Evolutionary conservation across 2,888 invertebrate species (phyloP).

Genomic region (Drosophila colorata): DNA sequence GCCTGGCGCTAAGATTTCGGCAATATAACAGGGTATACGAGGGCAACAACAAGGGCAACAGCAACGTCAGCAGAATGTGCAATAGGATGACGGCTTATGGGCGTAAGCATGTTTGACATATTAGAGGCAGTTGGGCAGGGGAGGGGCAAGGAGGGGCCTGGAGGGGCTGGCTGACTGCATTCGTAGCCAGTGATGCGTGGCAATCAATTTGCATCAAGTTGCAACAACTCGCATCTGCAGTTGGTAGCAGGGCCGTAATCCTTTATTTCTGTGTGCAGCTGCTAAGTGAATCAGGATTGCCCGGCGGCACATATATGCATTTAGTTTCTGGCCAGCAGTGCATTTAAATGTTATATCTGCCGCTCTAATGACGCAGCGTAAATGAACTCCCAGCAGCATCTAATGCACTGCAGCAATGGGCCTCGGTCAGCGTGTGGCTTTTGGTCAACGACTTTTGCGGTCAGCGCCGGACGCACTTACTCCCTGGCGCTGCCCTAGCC

Average conservation of each 20-base stretch:
- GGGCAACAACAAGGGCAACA: constrained; percentile 8
- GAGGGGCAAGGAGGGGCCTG: constrained; percentile 34
- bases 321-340: constrained; percentile 41
- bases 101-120: constrained; percentile 78
- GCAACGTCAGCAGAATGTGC: constrained; percentile 30
- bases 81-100: constrained; percentile 75
- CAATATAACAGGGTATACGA: constrained; percentile 26
- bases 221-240: constrained; percentile 30
- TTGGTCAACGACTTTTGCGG: constrained; percentile 67
- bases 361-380: constrained; percentile 72
- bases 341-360: constrained; percentile 51
- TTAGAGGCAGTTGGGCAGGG: too few species aligned
- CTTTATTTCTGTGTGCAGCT: constrained; percentile 28
- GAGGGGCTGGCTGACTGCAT: constrained; percentile 29
- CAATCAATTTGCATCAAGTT: constrained; percentile 73
- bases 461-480: constrained; percentile 42
- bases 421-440: constrained; percentile 35
- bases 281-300: constrained; percentile 57
- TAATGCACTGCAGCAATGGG: constrained; percentile 69
- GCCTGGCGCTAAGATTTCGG: constrained; percentile 69
- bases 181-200: constrained; percentile 66
- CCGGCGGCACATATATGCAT: constrained; percentile 31
- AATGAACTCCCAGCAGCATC: constrained; percentile 72
- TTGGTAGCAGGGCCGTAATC: constrained; percentile 18
- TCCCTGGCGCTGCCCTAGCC: constrained; percentile 17